Evolutionary conservation across 2,888 invertebrate species (phyloP), one percentile per base, ranked within the genome.

Genomic region (Drosophila robusta): DNA sequence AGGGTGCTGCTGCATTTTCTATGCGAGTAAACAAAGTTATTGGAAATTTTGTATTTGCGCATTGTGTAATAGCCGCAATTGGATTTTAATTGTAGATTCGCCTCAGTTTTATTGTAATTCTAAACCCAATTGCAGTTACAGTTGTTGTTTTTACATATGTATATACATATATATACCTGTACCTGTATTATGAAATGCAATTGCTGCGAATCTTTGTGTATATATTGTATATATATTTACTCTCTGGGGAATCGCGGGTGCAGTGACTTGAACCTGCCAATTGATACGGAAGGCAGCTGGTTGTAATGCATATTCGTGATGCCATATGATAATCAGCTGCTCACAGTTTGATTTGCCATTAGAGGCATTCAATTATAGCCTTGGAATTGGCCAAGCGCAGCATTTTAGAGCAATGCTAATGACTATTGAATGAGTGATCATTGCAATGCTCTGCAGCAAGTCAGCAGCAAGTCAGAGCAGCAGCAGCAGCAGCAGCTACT

Each of bases 21-120:
- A 82, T 72, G 75, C 78, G 75, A 82, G 64, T 75, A 78, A 72
- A 66, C 80, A 80, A 75, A 78, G 67, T 80, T 75, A 88, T 83
- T 88, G 83, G 74, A 77, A 84, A 76, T 74, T 71, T 61, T 60
- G 58, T 66, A 66, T 78, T 76, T 58, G 73, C 73, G 66, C 70
- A 78, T 81, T 81, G 81, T 81, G 70, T 55, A 81, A 76, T 78
- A 70, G 78, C 49, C 68, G 69, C 78, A 83, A 82, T 83, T 88
- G 70, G 50, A 70, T 80, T 86, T 82, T 86, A 85, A 82, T 86
- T 85, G 83, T 66, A 70, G 79, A 72, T 66, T 56, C 51, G 41
- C 22, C 55, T 46, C 38, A 54, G 46, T 49, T 63, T 62, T 52
- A 63, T 65, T 67, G 57, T 73, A 69, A 73, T 76, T 78, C 78